Evolutionary conservation across 1,140 invertebrate species (phyloP).

Genomic region (Hycleus phaleratus): DNA sequence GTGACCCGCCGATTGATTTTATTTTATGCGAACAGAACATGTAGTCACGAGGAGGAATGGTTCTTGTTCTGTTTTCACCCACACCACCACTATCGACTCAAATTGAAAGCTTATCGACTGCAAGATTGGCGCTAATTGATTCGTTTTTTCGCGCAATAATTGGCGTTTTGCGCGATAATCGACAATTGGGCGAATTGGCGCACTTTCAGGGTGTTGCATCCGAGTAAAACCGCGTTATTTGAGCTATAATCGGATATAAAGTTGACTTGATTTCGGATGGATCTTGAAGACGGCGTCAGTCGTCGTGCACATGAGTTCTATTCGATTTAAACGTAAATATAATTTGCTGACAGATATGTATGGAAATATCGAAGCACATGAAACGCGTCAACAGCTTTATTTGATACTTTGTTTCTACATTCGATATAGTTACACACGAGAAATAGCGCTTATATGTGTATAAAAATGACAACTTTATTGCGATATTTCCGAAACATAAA

Average conservation of each 20-base stretch:
- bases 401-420: conserved; percentile 25
- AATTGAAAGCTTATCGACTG: too few species aligned
- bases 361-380: conserved; percentile 19
- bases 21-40: conserved; percentile 33
- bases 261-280: conserved; percentile 14
- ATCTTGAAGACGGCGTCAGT: conserved; percentile 9
- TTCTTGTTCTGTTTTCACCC: too few species aligned
- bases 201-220: too few species aligned
- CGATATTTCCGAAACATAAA: conserved; percentile 9
- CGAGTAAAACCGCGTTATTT: conserved; percentile 7
- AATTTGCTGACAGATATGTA: conserved; percentile 20
- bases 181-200: too few species aligned
- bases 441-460: too few species aligned
- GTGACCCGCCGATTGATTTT: conserved; percentile 42
- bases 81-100: too few species aligned
- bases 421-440: background rate
- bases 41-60: background rate
- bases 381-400: conserved; percentile 24
- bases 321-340: conserved; percentile 22
- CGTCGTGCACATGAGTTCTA: conserved; percentile 4
- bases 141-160: too few species aligned
- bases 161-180: too few species aligned
- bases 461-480: conserved; percentile 16
- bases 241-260: conserved; percentile 14
- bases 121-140: too few species aligned